These are phyloP conservation scores for Byasa hedistus DNA, from an alignment of 2,888 invertebrate genomes.

Conservation along the genomic window DNA sequence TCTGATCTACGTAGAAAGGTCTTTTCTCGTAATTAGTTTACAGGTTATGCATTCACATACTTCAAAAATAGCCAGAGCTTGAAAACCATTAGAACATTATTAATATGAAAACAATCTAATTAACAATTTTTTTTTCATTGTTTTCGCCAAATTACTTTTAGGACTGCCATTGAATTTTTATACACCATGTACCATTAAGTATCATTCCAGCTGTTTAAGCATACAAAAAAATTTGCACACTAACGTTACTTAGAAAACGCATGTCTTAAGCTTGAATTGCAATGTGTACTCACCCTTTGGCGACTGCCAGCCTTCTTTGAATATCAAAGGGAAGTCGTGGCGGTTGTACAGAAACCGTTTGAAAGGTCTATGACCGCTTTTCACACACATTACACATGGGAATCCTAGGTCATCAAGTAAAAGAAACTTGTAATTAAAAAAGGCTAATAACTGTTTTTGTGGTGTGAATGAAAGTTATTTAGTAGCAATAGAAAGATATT, in stretches of 20 bases:
- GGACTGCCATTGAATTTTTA: no score
- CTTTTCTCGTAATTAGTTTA: no score
- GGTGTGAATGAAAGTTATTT: neutral
- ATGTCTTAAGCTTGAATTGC: constrained; percentile 9
- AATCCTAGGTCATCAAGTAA: constrained; percentile 21
- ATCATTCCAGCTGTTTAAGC: neutral
- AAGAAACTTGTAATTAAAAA: constrained; percentile 25
- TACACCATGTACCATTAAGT: neutral
- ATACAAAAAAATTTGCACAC: neutral
- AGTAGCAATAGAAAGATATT: neutral
- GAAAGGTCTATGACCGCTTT: constrained; percentile 26
- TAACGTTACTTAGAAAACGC: constrained; percentile 8
- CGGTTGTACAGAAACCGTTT: constrained; percentile 25
- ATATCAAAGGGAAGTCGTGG: constrained; percentile 28
- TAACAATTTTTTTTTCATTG: no score
- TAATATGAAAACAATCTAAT: no score
- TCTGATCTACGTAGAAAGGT: no score
- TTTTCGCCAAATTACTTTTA: no score
- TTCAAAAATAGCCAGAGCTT: no score
- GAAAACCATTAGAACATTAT: no score
- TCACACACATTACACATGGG: constrained; percentile 28
- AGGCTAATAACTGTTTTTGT: constrained; percentile 2
- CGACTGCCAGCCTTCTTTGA: constrained; percentile 22
- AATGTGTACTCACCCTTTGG: constrained; percentile 20
- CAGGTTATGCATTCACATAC: no score